Evolutionary conservation across 2,888 invertebrate species (phyloP), one percentile per base, ranked within the genome.

Genomic region (Erebia palarica): DNA sequence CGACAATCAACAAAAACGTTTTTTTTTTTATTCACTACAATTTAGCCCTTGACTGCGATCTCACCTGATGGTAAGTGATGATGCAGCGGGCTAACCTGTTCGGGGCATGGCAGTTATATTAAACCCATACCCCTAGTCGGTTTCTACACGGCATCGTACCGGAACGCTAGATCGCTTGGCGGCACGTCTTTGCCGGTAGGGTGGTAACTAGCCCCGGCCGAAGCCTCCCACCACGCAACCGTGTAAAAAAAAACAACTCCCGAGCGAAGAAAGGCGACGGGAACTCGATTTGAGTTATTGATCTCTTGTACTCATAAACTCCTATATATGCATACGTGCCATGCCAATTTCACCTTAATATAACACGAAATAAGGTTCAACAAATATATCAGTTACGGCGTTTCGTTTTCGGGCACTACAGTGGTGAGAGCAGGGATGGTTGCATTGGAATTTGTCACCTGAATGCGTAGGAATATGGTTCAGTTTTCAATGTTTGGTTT

Each of bases 261-360:
- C 77, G 73, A 80, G 76, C 78, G 83, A 77, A 75, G 74, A 80
- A 76, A 79, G 83, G 84, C 86, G 87, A 84, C 85, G 81, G 82
- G 76, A 82, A 83, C 84, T 80, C 86, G 83, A 86, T 86, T 86
- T 82, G 81, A 82, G 77, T 81, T 88, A 88, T 88, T 85, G 88
- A 88, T 87, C 84, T 79, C 73, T 72, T 74, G 73, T 76, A 74
- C 76, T 74, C 77, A 73, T 74, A 78, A 76, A 76, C 77, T 73
- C 36, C 49, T 63, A 65, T 59, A 68, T 67, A 68, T 36, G 16
- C 27, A 68, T 21, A 27, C 44, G 73, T 47, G 16, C 68, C 69
- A 77, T 76, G 72, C 71, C 5, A 70, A 70, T 53, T 74, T 70
- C 74, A 70, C 77, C 81, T 72, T 55, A 81, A 79, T 74, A 9